Base-by-base conservation (phyloP, 37 sponge, comb jelly and placozoan species). In the Ephydatia muelleri region DNA sequence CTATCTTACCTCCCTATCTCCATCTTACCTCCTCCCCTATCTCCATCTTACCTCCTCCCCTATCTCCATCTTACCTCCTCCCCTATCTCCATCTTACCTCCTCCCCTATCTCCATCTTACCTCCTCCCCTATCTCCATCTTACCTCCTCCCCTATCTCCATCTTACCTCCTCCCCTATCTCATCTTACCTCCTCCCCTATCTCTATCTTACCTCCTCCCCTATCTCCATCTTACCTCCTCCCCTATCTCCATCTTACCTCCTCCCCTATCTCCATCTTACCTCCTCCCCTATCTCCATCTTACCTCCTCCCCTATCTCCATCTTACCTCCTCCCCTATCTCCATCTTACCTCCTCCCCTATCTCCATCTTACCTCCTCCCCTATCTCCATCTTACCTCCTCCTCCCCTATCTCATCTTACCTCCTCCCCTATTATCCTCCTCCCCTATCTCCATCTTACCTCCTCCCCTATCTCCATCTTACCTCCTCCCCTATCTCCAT, bases 141-240 rank as follows among this genome's bases (percentile, higher is more conserved):
- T 64, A 49, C 57, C 23, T 78, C 78, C 25, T 36, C 27, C 49
- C 27, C 29, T 25, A 3, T 43, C n/a, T 43, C 49, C 29, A 49
- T n/a, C 49, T 64, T 38, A 49, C 57, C 27, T n/a, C 49, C 27
- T 36, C 49, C 78, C 4, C 49, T 78, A 47, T 43, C 30, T n/a
- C 29, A 16, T 29, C 64, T 66, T 64, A 65, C 65, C 26, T 64
- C 67, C 67, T 79, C 80, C 49, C 64, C 80, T n/a, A n/a, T 79
- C 80, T 26, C 11, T 31, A 31, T 66, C 12, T 23, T 48, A 29
- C 64, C 48, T 79, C 25, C 6, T 64, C 11, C 12, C 9, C 1
- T n/a, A n/a, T n/a, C n/a, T n/a, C n/a, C n/a, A n/a, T n/a, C n/a
- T n/a, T n/a, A n/a, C n/a, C 67, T 21, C 26, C n/a, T 38, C 30